phyloP scores from a whole-genome alignment of 2,888 invertebrate species.

The Aromia moschata region DNA sequence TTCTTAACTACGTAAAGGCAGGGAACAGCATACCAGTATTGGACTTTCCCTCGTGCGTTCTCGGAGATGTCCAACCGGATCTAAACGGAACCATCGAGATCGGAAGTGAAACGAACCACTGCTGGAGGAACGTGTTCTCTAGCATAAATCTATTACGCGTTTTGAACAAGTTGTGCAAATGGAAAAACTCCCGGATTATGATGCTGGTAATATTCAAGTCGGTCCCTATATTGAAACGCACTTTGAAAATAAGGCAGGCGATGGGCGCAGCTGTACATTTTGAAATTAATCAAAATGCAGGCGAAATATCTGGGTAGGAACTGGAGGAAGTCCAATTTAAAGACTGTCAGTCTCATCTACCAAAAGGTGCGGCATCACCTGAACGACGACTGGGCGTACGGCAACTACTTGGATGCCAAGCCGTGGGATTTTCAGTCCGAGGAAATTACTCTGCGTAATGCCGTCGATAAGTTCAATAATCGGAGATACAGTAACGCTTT shows the following conservation, averaged over 20 bases:
- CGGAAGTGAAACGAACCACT: slow-evolving; percentile 84
- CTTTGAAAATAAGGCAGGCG: slow-evolving; percentile 93
- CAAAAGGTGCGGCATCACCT: slow-evolving; percentile 94
- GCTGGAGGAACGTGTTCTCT: slow-evolving; percentile 98
- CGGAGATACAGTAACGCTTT: slow-evolving; percentile 74
- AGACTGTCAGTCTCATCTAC: slow-evolving; percentile 98
- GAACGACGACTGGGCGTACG: slow-evolving; percentile 99
- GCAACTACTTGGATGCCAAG: slow-evolving; percentile 96
- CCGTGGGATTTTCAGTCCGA: slow-evolving; percentile 99
- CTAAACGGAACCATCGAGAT: slow-evolving; percentile 92
- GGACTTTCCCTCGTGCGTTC: slow-evolving; percentile 96
- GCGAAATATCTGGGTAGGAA: slow-evolving; percentile 98
- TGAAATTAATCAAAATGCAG: slow-evolving; percentile 99
- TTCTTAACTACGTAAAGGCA: slow-evolving; percentile 92
- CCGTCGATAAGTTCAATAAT: slow-evolving; percentile 96
- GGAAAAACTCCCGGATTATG: slow-evolving; percentile 99
- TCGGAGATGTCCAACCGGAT: slow-evolving; percentile 90
- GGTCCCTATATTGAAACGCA: slow-evolving; percentile 96
- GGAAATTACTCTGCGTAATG: slow-evolving; percentile 91
- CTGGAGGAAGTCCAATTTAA: slow-evolving; percentile 99
- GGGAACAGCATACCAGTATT: slow-evolving; percentile 92
- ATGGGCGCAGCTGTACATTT: slow-evolving; percentile 97
- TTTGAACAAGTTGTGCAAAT: slow-evolving; percentile 97
- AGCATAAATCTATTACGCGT: slow-evolving; percentile 96
- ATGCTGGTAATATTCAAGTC: slow-evolving; percentile 99